These are phyloP conservation scores for Dicranocentrus wangi DNA, from an alignment of 2,888 invertebrate genomes.

Conservation along the genomic window DNA sequence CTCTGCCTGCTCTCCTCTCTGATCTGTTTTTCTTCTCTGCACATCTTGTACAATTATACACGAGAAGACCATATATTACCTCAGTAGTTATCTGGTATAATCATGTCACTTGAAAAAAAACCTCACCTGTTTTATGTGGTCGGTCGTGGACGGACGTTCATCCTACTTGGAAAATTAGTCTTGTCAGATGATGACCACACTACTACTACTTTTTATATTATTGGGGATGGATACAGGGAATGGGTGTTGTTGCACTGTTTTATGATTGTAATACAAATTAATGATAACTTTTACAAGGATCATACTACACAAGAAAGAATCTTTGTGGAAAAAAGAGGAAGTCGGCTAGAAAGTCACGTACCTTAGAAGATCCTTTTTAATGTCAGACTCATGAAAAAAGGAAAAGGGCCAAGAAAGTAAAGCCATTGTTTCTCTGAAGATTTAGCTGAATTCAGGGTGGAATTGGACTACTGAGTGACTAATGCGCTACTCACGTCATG, in stretches of 20 bases:
- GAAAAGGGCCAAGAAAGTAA: background rate
- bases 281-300: constrained; percentile 6
- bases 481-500: background rate
- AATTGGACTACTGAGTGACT: background rate
- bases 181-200: constrained; percentile 18
- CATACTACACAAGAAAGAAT: background rate
- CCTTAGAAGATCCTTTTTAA: background rate
- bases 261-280: constrained; percentile 16
- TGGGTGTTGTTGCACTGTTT: constrained; percentile 16
- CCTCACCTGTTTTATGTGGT: constrained; percentile 2
- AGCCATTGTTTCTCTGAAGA: background rate
- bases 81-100: background rate
- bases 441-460: too few relatives aligned
- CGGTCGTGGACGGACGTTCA: background rate
- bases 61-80: background rate
- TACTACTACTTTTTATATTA: background rate
- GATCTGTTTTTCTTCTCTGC: background rate
- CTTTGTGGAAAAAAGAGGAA: background rate
- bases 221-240: background rate
- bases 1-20: too few relatives aligned
- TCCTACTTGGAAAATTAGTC: constrained; percentile 4
- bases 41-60: background rate
- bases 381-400: background rate
- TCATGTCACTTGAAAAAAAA: background rate
- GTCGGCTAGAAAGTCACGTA: background rate